Evolutionary conservation across 1,140 invertebrate genomes (phyloP).

Genomic region (Eumeta japonica): DNA sequence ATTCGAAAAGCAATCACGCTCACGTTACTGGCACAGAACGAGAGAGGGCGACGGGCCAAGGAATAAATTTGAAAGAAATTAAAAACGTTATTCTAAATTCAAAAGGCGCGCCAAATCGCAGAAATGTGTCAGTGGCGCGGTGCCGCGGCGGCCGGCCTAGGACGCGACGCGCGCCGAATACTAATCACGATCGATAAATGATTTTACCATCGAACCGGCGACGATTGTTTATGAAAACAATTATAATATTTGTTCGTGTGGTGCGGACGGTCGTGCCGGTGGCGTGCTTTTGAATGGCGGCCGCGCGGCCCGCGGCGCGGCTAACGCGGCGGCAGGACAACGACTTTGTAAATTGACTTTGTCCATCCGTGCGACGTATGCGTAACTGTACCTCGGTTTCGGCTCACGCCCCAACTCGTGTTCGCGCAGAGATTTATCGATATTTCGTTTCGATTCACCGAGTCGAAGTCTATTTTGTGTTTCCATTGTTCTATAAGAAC

Average conservation of each 20-base stretch:
- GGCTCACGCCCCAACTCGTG: too few species aligned
- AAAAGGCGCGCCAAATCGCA: conserved; percentile 43
- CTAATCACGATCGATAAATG: conserved; percentile 29
- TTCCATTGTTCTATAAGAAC: too few species aligned
- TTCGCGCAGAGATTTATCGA: too few species aligned
- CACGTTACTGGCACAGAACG: too few species aligned
- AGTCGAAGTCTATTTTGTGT: too few species aligned
- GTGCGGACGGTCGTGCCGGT: conserved; percentile 33
- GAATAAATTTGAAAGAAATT: conserved; percentile 29
- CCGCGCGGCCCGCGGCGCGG: conserved; percentile 32
- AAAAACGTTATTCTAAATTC: conserved; percentile 47
- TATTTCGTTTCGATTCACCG: too few species aligned
- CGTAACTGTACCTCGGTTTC: conserved; percentile 36
- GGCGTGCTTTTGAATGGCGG: conserved; percentile 36
- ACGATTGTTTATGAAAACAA: too few species aligned
- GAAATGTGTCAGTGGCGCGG: conserved; percentile 55
- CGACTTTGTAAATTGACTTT: conserved; percentile 52
- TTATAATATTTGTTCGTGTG: conserved; percentile 33
- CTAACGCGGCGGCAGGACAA: conserved; percentile 43
- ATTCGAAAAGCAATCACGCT: too few species aligned
- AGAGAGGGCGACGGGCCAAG: too few species aligned
- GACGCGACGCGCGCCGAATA: conserved; percentile 35
- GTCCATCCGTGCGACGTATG: conserved; percentile 33
- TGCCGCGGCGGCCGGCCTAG: conserved; percentile 44
- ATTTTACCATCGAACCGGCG: too few species aligned